Evolutionary conservation across 2,113 vertebrate species (phyloP), one percentile per base, ranked within the genome.

Genomic region (Petaurus breviceps): DNA sequence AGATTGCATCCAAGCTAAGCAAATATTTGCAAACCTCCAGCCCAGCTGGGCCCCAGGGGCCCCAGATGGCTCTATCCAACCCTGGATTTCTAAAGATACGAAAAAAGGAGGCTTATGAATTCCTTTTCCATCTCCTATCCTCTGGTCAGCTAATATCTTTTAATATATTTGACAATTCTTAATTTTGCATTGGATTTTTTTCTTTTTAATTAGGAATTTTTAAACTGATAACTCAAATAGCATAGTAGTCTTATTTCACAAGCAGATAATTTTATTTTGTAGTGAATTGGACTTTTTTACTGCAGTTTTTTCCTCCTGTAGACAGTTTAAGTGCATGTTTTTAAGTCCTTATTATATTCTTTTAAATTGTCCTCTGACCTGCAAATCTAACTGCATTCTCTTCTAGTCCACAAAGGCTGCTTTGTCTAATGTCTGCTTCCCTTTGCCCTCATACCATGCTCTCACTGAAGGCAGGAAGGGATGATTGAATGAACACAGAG

Each of bases 11-110:
- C 90, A 46, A 8, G 37, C n/a, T 22, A 89, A 12, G 37, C 31
- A 92, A 95, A 25, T 43, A 90, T 95, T 92, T 94, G 77, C 96
- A 84, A 84, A 84, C 90, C 89, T 95, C 90, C 31, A 77, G 2
- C 5, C 89, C 92, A 94, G 68, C 91, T 55, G 93, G 57, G 54
- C 52, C 5, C 68, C n/a, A 90, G 68, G 37, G 46, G 22, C 46
- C 50, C 10, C 92, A 93, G 90, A 55, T 23, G 84, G 6, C 68
- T 95, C 24, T 84, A 61, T 92, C 52, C 28, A 57, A 91, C 23
- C 37, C 37, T 12, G n/a, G 25, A 51, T 57, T 47, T 94, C 53
- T 57, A 61, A 50, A 84, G 47, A 57, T 26, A 16, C 91, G 68
- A 96, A 52, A 49, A 92, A 91, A 50, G 61, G 68, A 84, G 68